Evolutionary conservation across 1,140 invertebrate species (phyloP), one percentile per base, ranked within the genome.

Genomic region (Acyrthosiphon pisum): DNA sequence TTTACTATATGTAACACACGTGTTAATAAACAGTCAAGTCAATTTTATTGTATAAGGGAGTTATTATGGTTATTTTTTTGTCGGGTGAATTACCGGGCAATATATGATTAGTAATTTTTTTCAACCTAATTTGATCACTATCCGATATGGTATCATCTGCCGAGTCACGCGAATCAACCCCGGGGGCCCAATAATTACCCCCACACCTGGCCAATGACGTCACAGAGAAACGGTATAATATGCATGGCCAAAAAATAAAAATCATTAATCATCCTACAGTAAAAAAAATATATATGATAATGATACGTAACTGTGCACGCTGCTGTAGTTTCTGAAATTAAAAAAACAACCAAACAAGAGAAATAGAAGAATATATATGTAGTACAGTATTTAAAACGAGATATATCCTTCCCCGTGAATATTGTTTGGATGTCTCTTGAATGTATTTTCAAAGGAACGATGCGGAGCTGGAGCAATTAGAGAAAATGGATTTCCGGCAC

Each of bases 401-500:
- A 89, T 56, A 89, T 11, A 89, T 56, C 22, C 35, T 20, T 37
- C 1, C 7, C 35, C 35, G 20, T 53, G 87, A 89, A 90, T 90
- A 90, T 90, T 68, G 89, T 93, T 93, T 93, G 91, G 50, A 56
- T 84, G 53, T 93, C 81, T 93, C 90, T 2, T 53, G 81, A 22
- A 83, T 37, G 48, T 44, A 44, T 93, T 92, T 93, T 93, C 91
- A 93, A 93, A 93, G 56, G 81, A 56, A 81, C n/a, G 68, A 41
- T 41, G 26, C n/a, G 44, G 76, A 86, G 91, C 81, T n/a, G 23
- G n/a, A 93, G 91, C 91, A 93, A 93, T 93, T 93, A 93, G 91
- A 93, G 91, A 93, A 93, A 93, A 93, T 93, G 91, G 91, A 93
- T 93, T 86, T 93, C 91, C 91, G 91, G 91, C 91, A 93, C 91